Evolutionary conservation across 2,113 vertebrate species (phyloP).

Genomic region (Zosterops pallidus): DNA sequence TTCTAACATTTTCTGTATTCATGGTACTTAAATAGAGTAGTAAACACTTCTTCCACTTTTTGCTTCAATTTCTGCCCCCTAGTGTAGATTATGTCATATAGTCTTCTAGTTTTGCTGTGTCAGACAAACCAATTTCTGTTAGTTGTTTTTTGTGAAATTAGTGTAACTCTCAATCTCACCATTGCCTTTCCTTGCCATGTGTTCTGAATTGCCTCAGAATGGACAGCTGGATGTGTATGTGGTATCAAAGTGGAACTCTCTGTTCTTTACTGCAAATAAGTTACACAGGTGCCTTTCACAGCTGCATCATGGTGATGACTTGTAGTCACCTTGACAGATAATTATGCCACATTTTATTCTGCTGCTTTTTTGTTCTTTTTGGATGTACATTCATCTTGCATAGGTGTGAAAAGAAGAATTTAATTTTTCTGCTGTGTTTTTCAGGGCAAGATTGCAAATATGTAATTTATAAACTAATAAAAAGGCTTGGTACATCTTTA

Average conservation of each 20-base stretch:
- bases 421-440: not conserved
- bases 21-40: not conserved
- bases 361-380: not conserved
- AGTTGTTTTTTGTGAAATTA: not conserved
- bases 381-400: not conserved
- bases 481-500: not conserved
- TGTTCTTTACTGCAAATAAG: not conserved
- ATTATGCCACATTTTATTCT: not conserved
- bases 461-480: not conserved
- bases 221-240: not conserved
- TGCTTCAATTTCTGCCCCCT: not conserved
- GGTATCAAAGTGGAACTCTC: not conserved
- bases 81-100: not conserved
- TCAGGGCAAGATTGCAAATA: not conserved
- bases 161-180: not conserved
- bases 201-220: not conserved
- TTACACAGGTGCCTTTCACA: not conserved
- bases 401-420: not conserved
- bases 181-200: not conserved
- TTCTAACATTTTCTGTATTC: not conserved
- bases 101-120: not conserved
- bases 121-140: not conserved
- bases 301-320: not conserved
- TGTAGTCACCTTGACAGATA: not conserved
- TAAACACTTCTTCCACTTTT: not conserved